Conservation (phyloP, 2,113 vertebrate species). For the Mystacornis crossleyi region DNA sequence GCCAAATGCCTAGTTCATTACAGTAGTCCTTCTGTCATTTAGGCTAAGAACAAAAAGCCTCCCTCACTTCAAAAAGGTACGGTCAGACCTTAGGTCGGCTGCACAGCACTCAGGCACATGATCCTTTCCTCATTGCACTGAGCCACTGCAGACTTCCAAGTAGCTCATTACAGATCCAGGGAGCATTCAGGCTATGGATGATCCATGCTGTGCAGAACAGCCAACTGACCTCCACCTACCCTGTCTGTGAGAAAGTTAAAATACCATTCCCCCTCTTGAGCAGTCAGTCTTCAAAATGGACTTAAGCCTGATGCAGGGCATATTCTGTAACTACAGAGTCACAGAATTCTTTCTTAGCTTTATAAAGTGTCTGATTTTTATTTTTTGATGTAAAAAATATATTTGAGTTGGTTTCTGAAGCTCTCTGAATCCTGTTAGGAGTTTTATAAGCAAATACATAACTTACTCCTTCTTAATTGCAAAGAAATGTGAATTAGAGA, state of each 20-base stretch:
- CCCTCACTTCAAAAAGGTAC: not conserved
- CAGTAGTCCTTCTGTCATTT: not conserved
- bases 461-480: not conserved
- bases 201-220: not conserved
- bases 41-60: not conserved
- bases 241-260: not conserved
- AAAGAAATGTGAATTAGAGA: not conserved
- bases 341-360: not conserved
- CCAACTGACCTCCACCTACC: not conserved
- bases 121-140: not conserved
- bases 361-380: not conserved
- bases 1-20: not conserved
- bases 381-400: not conserved
- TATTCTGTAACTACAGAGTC: not conserved
- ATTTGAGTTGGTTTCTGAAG: not conserved
- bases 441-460: not conserved
- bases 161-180: not conserved
- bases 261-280: not conserved
- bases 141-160: not conserved
- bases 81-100: not conserved
- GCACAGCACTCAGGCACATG: not conserved
- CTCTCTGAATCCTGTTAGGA: not conserved
- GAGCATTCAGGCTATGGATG: fast-evolving
- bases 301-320: not conserved
- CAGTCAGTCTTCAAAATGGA: not conserved